These are phyloP conservation scores for Crocuta crocuta DNA, from an alignment of 2,113 vertebrate genomes.

Conservation along the genomic window DNA sequence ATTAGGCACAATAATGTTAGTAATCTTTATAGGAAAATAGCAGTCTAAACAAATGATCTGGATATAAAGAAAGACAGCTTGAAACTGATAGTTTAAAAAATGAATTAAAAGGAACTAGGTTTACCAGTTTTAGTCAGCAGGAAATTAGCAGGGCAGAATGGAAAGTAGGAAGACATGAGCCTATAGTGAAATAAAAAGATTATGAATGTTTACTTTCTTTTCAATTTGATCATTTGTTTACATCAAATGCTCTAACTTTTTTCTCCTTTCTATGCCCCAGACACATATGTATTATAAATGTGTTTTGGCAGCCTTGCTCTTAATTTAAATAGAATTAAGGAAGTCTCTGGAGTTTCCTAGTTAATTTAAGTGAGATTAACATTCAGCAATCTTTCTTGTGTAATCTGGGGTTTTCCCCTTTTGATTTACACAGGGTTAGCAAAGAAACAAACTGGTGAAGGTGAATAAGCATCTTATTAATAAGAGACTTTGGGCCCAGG, in stretches of 20 bases:
- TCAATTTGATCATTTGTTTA: slow-evolving; percentile 69
- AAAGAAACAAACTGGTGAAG: slow-evolving; percentile 73
- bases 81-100: slow-evolving; percentile 48
- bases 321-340: slow-evolving; percentile 89
- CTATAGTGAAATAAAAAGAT: slow-evolving; percentile 49
- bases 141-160: not conserved
- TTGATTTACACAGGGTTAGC: slow-evolving; percentile 77
- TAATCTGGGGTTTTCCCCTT: slow-evolving; percentile 72
- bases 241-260: slow-evolving; percentile 54
- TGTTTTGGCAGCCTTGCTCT: slow-evolving; percentile 81
- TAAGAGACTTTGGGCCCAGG: slow-evolving; percentile 77
- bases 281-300: slow-evolving; percentile 68
- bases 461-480: slow-evolving; percentile 82
- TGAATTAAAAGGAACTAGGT: slow-evolving; percentile 62
- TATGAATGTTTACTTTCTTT: slow-evolving; percentile 64
- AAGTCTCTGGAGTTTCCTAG: slow-evolving; percentile 84
- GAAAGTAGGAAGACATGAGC: slow-evolving; percentile 1
- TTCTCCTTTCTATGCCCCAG: slow-evolving; percentile 47
- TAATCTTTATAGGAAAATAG: slow-evolving; percentile 65
- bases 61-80: slow-evolving; percentile 61
- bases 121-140: slow-evolving; percentile 22
- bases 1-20: slow-evolving; percentile 72
- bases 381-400: slow-evolving; percentile 72
- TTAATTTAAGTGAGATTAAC: slow-evolving; percentile 89
- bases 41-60: slow-evolving; percentile 17